A percentile compares a stretch with the other conserved stretches of the same genome.
These are phyloP conservation scores for Drosophila eohydei DNA, from an alignment of 2,888 invertebrate genomes.

Conservation along the genomic window DNA sequence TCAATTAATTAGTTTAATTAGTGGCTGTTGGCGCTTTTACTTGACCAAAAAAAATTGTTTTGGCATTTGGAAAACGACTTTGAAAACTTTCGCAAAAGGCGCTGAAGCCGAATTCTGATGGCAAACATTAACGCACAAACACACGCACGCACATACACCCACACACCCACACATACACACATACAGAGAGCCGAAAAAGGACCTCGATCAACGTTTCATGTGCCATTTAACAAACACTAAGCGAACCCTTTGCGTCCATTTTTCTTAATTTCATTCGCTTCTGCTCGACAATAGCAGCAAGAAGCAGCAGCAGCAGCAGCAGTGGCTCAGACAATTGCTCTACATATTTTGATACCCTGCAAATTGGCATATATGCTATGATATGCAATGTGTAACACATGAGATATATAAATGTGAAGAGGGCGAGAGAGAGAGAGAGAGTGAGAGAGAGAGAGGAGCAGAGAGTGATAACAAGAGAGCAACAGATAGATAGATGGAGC, in stretches of 20 bases:
- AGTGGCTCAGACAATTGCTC: constrained; percentile 50
- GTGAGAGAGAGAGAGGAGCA: background rate
- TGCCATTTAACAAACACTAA: constrained; percentile 76
- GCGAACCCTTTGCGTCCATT: constrained; percentile 74
- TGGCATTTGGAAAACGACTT: constrained; percentile 59
- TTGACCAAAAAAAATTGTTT: constrained; percentile 52
- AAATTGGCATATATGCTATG: background rate
- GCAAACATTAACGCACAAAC: constrained; percentile 52
- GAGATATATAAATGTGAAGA: background rate
- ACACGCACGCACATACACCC: constrained; percentile 6
- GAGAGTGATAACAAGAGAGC: background rate
- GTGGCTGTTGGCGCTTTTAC: constrained; percentile 52
- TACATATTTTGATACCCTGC: constrained; percentile 39
- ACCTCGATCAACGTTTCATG: constrained; percentile 73
- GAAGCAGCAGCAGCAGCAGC: constrained; percentile 2
- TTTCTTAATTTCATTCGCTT: constrained; percentile 69
- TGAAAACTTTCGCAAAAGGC: constrained; percentile 56
- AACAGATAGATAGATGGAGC: background rate
- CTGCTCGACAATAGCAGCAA: constrained; percentile 21
- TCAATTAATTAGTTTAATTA: constrained; percentile 71
- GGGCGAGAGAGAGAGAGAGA: background rate
- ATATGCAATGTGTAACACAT: background rate
- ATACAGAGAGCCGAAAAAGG: constrained; percentile 39
- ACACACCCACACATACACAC: constrained; percentile 2
- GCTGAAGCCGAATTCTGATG: constrained; percentile 57